These are phyloP conservation scores for Plebejus argus DNA, from an alignment of 2,888 invertebrate species.

Conservation along the genomic window DNA sequence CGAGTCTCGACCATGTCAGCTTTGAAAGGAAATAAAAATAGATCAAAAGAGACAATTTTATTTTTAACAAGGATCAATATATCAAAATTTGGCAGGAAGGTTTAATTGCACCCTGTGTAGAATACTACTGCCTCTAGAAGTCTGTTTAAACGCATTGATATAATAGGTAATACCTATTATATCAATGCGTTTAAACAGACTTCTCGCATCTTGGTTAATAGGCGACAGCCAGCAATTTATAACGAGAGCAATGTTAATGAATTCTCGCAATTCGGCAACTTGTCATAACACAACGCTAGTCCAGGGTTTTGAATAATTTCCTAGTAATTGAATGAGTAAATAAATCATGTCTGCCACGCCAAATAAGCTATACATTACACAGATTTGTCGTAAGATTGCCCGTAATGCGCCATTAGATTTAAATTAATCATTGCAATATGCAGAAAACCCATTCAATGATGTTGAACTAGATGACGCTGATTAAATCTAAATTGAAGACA, in stretches of 20 bases:
- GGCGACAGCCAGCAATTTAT: neutral
- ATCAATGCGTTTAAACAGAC: too few species aligned
- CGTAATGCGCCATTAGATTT: slow-evolving; percentile 9
- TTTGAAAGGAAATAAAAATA: too few species aligned
- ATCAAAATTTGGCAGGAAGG: too few species aligned
- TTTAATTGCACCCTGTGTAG: too few species aligned
- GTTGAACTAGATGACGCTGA: slow-evolving; percentile 1
- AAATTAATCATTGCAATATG: slow-evolving; percentile 25
- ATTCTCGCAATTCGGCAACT: slow-evolving; percentile 19
- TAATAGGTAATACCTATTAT: too few species aligned
- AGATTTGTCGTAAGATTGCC: slow-evolving; percentile 6
- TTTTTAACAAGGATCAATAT: too few species aligned
- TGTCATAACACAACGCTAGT: slow-evolving; percentile 13
- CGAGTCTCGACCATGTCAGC: too few species aligned
- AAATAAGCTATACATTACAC: slow-evolving; percentile 27
- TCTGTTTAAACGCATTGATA: too few species aligned
- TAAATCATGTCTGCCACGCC: slow-evolving; percentile 21
- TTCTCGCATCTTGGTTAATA: too few species aligned
- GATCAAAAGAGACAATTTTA: too few species aligned
- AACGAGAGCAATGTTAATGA: neutral
- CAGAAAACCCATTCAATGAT: slow-evolving; percentile 7
- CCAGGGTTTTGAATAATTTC: slow-evolving; percentile 12
- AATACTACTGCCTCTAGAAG: too few species aligned
- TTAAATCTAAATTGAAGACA: neutral
- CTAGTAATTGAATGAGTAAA: slow-evolving; percentile 11